Evolutionary conservation across 2,888 invertebrate species (phyloP).

Genomic region (Onthophagus sagittarius): DNA sequence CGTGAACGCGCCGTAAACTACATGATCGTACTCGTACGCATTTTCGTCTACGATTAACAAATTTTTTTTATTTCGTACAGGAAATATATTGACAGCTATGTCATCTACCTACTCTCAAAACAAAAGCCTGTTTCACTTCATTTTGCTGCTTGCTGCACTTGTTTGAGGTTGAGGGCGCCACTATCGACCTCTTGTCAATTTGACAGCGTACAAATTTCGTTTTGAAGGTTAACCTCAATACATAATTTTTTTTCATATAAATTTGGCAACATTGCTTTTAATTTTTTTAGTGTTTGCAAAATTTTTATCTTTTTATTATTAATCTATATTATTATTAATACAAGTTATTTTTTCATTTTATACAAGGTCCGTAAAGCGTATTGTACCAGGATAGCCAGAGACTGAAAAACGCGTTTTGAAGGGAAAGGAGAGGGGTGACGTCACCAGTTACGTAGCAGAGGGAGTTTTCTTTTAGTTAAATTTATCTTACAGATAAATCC

Average conservation of each 20-base stretch:
- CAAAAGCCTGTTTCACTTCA: conserved; percentile 38
- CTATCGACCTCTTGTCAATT: background rate
- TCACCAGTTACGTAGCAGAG: too few species aligned
- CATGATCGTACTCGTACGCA: conserved; percentile 18
- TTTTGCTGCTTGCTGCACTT: conserved; percentile 27
- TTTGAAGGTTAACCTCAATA: background rate
- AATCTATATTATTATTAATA: too few species aligned
- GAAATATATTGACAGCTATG: conserved; percentile 37
- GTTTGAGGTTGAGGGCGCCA: conserved; percentile 24
- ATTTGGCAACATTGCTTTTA: background rate
- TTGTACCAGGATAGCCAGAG: too few species aligned
- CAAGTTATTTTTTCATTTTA: too few species aligned
- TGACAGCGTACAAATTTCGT: background rate
- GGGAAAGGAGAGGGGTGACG: too few species aligned
- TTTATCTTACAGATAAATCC: too few species aligned
- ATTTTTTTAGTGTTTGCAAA: too few species aligned
- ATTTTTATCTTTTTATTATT: too few species aligned
- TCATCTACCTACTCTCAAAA: conserved; percentile 41
- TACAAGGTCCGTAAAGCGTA: too few species aligned
- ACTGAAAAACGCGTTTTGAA: too few species aligned
- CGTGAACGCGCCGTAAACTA: background rate
- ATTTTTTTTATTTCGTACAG: background rate
- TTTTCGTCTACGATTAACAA: conserved; percentile 3
- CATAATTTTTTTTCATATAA: background rate
- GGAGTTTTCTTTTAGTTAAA: too few species aligned